Conservation (phyloP, 2,797 vertebrate species). For the Eidolon dupreanum region DNA sequence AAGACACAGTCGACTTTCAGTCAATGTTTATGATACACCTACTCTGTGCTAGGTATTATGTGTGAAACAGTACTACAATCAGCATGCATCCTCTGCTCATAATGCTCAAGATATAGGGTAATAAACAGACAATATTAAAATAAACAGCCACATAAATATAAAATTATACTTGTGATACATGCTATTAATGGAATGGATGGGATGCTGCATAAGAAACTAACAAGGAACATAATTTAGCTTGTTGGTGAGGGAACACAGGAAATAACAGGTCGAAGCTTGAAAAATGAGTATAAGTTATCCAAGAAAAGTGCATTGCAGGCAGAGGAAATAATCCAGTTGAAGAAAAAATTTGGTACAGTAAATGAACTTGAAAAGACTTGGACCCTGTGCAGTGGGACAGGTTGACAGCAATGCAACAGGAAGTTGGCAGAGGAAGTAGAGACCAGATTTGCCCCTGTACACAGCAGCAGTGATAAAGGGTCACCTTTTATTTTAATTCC, state of each 20-base stretch:
- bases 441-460: not conserved
- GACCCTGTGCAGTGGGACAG: too few relatives aligned
- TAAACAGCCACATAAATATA: not conserved
- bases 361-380: not conserved
- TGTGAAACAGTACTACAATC: not conserved
- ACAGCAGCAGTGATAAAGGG: not conserved
- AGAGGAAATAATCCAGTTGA: not conserved
- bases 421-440: fast-evolving
- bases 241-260: not conserved
- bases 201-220: not conserved
- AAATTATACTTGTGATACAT: not conserved
- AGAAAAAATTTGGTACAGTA: not conserved
- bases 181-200: not conserved
- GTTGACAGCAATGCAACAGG: fast-evolving
- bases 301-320: not conserved
- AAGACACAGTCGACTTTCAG: not conserved
- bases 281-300: not conserved
- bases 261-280: not conserved
- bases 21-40: not conserved
- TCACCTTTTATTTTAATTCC: not conserved
- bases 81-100: fast-evolving
- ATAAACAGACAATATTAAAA: not conserved
- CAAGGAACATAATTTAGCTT: not conserved
- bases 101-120: too few relatives aligned
- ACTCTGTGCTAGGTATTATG: not conserved